Conservation (phyloP, 1,140 invertebrate genomes). For the Nylanderia fulva region DNA sequence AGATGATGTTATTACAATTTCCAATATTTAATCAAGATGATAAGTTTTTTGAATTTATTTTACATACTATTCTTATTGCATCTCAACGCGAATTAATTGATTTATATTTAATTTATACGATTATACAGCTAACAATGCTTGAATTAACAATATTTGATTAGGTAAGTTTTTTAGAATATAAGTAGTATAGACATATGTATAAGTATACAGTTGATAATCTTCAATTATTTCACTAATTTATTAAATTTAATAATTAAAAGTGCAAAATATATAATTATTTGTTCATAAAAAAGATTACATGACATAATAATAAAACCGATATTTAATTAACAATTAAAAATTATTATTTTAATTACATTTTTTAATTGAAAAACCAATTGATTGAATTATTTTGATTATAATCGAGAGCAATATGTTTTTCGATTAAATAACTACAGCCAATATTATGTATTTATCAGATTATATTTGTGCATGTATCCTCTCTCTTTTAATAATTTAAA, state of each 20-base stretch:
- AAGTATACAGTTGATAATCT: too few species aligned
- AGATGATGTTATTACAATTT: not conserved
- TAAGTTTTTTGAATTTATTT: not conserved
- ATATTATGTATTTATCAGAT: too few species aligned
- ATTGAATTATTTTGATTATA: too few species aligned
- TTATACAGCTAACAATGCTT: not conserved
- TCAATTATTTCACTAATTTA: too few species aligned
- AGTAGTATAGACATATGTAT: too few species aligned
- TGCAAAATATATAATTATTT: not conserved
- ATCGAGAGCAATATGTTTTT: too few species aligned
- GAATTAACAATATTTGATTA: not conserved
- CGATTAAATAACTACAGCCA: too few species aligned
- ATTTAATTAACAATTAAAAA: not conserved
- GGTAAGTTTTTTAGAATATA: not conserved
- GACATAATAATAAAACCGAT: too few species aligned
- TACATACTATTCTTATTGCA: not conserved
- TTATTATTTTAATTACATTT: not conserved
- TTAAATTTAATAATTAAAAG: not conserved
- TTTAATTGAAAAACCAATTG: too few species aligned
- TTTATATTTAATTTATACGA: not conserved
- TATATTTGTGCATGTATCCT: too few species aligned
- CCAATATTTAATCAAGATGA: not conserved
- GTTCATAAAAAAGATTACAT: not conserved
- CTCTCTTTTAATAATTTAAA: too few species aligned
- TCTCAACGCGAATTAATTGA: not conserved